phyloP scores from a whole-genome alignment of 2,113 vertebrate genomes.

The Hippocampus zosterae region DNA sequence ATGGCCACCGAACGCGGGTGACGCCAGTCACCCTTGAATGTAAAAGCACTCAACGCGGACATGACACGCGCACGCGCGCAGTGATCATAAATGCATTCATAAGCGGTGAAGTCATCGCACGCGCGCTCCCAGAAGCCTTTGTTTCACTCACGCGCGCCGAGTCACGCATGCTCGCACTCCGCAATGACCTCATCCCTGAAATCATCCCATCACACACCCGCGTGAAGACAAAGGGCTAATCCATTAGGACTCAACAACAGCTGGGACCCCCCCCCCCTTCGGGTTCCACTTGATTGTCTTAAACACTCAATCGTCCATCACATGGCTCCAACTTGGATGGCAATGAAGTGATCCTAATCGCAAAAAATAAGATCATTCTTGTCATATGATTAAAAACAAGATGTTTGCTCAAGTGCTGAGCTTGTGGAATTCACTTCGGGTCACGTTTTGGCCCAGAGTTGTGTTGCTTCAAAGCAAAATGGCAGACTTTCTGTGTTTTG shows the following conservation, averaged over 20 bases:
- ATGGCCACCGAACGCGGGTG: not conserved
- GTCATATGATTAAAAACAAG: no score
- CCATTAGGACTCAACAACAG: slow-evolving; percentile 58
- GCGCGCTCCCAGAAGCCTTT: slow-evolving; percentile 38
- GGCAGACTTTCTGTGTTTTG: not conserved
- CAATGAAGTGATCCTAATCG: not conserved
- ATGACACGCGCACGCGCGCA: slow-evolving; percentile 8
- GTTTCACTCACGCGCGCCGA: slow-evolving; percentile 42
- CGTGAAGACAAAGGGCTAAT: slow-evolving; percentile 46
- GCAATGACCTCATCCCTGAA: slow-evolving; percentile 68
- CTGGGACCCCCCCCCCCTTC: slow-evolving; percentile 44
- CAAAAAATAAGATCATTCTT: not conserved
- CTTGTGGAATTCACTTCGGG: no score
- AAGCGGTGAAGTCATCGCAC: slow-evolving; percentile 58
- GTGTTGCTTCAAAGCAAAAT: not conserved
- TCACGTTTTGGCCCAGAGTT: not conserved
- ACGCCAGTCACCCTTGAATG: not conserved
- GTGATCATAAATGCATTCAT: slow-evolving; percentile 61
- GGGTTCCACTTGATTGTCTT: slow-evolving; percentile 37
- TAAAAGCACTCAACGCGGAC: not conserved
- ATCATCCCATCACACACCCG: slow-evolving; percentile 29
- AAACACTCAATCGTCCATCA: not conserved
- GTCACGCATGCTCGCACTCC: slow-evolving; percentile 62
- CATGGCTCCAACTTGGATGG: not conserved
- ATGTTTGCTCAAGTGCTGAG: no score